Evolutionary conservation across 2,797 vertebrate species (phyloP), one percentile per base, ranked within the genome.

Genomic region (Chanos chanos): DNA sequence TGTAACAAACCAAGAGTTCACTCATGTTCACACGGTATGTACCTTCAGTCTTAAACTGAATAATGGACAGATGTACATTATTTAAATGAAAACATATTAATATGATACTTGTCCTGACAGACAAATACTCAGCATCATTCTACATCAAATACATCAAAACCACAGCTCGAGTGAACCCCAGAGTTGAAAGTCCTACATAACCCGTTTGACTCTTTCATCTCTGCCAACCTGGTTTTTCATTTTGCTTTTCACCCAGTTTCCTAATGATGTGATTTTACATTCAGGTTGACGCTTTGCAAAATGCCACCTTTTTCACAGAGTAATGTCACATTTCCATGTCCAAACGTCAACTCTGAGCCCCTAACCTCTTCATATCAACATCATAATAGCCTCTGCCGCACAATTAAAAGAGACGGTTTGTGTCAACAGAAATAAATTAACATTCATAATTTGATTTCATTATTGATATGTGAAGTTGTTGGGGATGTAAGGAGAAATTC

Each of bases 311-410:
- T 75, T 71, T 63, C 49, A 50, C 66, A 55, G 70, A 73, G 64
- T 80, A 85, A 85, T 89, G 84, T 87, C 86, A 87, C 79, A 85
- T 88, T 86, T 86, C 74, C 82, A 85, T 86, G 78, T 83, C 82
- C 68, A 81, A 79, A 83, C 70, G 66, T 80, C 80, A 75, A 47
- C 80, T 67, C 72, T 71, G 76, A 51, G 63, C 63, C 60, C 19
- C 43, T 64, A 48, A 37, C 28, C 57, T 25, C 72, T 64, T 50
- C 47, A 66, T 58, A 57, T 50, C 64, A 75, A 78, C 73, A 70
- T 66, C 47, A 45, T 77, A 72, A 81, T 70, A 75, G 71, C 74
- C 76, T 71, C 63, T 66, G 68, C 76, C 58, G 76, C 68, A 73
- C 83, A 84, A 87, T 89, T 87, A 87, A 79, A 83, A 44, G 56